phyloP scores from a whole-genome alignment of 2,113 vertebrate species.

The Calidris pugnax region DNA sequence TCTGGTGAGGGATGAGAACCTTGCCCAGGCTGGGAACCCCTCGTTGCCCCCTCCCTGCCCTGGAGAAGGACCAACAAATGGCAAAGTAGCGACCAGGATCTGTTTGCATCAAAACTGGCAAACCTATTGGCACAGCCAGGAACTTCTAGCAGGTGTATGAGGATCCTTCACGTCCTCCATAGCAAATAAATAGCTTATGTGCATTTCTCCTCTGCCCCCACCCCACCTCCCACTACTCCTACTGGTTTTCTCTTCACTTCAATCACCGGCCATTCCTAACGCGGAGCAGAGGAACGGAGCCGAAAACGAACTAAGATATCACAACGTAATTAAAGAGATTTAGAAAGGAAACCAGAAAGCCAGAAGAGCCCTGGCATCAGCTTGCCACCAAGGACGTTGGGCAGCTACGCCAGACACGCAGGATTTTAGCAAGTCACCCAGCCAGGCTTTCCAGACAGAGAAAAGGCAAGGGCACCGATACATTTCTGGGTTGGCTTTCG shows the following conservation, averaged over 20 bases:
- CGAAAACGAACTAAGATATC: background rate
- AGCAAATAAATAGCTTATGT: background rate
- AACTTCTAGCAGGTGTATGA: background rate
- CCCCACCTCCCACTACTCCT: background rate
- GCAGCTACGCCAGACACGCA: background rate
- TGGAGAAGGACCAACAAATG: background rate
- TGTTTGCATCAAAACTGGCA: background rate
- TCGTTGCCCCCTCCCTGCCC: background rate
- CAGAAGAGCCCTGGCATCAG: background rate
- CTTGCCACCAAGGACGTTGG: background rate
- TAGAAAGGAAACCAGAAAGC: background rate
- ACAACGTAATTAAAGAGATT: background rate
- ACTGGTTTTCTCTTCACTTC: background rate
- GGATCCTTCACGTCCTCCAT: background rate
- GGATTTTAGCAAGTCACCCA: conserved; percentile 8
- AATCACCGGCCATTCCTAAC: background rate
- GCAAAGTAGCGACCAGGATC: background rate
- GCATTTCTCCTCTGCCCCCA: background rate
- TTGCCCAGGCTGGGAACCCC: background rate
- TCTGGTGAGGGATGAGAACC: background rate
- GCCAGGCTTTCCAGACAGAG: background rate
- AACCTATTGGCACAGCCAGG: background rate
- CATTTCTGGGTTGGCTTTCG: background rate
- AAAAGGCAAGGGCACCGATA: background rate
- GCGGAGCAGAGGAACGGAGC: background rate